These are phyloP conservation scores for Gobio gobio DNA, from an alignment of 2,113 vertebrate species.

Conservation along the genomic window DNA sequence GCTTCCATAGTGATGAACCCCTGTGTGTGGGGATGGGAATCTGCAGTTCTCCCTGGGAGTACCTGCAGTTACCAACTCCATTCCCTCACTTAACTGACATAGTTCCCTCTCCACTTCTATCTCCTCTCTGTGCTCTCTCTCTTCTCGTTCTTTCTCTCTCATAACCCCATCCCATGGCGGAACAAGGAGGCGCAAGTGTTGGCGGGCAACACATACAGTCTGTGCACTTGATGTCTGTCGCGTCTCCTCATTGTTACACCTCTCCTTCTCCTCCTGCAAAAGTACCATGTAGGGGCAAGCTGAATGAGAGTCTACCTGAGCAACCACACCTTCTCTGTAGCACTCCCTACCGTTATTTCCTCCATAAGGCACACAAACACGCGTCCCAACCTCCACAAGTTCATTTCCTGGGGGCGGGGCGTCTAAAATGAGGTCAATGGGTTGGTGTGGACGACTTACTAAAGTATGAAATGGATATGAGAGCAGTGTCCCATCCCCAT, in stretches of 20 bases:
- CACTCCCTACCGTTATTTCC: conserved; percentile 75
- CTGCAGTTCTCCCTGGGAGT: conserved; percentile 60
- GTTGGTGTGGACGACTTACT: conserved; percentile 64
- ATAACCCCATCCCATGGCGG: conserved; percentile 80
- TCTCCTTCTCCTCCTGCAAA: conserved; percentile 59
- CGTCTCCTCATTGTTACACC: conserved; percentile 57
- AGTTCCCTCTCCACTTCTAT: conserved; percentile 82
- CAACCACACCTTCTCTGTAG: conserved; percentile 83
- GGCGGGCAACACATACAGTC: conserved; percentile 82
- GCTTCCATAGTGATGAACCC: conserved; percentile 63
- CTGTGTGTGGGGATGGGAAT: conserved; percentile 63
- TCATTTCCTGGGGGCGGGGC: conserved; percentile 77
- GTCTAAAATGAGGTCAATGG: conserved; percentile 77
- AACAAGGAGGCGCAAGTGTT: conserved; percentile 83
- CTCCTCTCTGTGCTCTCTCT: conserved; percentile 76
- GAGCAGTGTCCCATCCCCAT: conserved; percentile 76
- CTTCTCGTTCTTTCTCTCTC: conserved; percentile 74
- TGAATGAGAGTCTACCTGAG: conserved; percentile 82
- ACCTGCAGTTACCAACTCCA: conserved; percentile 69
- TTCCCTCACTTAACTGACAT: conserved; percentile 84
- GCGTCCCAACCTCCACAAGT: conserved; percentile 77
- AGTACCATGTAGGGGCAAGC: conserved; percentile 86
- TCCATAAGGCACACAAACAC: conserved; percentile 83
- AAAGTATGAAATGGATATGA: conserved; percentile 78
- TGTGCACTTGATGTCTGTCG: conserved; percentile 65